Base-by-base conservation (phyloP, 2,797 vertebrate species). In the Pangasius larnaudii region DNA sequence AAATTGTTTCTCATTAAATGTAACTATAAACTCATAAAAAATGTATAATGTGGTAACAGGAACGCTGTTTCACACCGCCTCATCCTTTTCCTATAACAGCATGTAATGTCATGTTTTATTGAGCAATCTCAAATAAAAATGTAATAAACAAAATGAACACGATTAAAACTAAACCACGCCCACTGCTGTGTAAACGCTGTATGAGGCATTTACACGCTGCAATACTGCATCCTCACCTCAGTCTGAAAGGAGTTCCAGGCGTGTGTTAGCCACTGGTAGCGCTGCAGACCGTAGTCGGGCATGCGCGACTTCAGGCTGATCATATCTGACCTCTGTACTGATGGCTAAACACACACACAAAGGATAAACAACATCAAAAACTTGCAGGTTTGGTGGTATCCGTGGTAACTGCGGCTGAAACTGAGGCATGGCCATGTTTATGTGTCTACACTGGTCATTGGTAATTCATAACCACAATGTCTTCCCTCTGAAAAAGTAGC, bases 241-340 rank as follows among this genome's bases (percentile, higher is more conserved):
- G 96, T 97, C 95, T 99, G 98, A 94, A 99, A 98, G 95, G 97
- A 97, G 95, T 99, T 98, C 98, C 98, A 99, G 91, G 98, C 98
- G 86, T 98, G 97, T 85, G 98, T 99, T 86, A 99, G 96, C 98
- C 98, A 99, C 92, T 97, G 98, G 93, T 98, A 98, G 65, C 96
- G 96, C 88, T 98, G 97, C 51, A 98, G 94, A 30, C 98, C 98
- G 0, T 97, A 99, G 93, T 97, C 97, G 19, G 97, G 96, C 98
- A 99, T 99, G 90, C 97, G 97, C 67, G 97, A 96, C 96, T 99
- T 99, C 86, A 99, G 94, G 0, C 97, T 98, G 93, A 99, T 96
- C 97, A 99, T 98, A 91, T 99, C 98, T 0, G 98, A 98, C 94
- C 98, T 97, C 91, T 98, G 97, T 30, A 99, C 96, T 1, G 96